Percentiles rank a stretch among this genome's conserved stretches.
Evolutionary conservation across 2,888 invertebrate genomes (phyloP).

Genomic region (Hymenopus coronatus): DNA sequence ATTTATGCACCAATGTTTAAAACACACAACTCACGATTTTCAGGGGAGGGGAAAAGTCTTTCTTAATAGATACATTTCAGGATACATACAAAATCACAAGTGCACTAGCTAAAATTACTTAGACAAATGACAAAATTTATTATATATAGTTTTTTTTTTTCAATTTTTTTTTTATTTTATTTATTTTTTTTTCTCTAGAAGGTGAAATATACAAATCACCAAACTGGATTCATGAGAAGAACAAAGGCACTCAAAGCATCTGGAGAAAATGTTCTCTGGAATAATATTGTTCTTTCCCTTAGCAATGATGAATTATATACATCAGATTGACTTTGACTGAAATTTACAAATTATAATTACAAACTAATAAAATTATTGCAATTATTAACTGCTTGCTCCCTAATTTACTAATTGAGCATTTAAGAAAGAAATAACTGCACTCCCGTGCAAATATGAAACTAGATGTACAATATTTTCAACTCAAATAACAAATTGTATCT

Average conservation of each 20-base stretch:
- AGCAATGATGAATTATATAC: slow-evolving; percentile 1
- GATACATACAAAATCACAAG: neutral
- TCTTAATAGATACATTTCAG: neutral
- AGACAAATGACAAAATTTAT: neutral
- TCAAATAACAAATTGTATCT: neutral
- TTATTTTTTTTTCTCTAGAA: neutral
- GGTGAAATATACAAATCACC: neutral
- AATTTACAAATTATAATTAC: neutral
- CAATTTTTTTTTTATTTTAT: no score
- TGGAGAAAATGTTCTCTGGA: neutral
- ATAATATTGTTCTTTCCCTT: neutral
- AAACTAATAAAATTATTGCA: neutral
- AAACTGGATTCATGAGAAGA: slow-evolving; percentile 9
- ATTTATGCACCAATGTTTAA: neutral
- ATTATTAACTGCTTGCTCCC: neutral
- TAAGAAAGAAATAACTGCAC: neutral
- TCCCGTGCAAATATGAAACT: neutral
- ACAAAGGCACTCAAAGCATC: slow-evolving; percentile 29
- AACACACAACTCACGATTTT: neutral
- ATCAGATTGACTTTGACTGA: neutral
- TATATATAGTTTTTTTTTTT: neutral
- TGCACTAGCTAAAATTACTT: neutral
- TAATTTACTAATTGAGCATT: slow-evolving; percentile 14
- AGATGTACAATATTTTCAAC: neutral
- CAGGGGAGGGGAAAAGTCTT: neutral